Evolutionary conservation across 1,140 invertebrate species (phyloP).

Genomic region (Ceratina calcarata): DNA sequence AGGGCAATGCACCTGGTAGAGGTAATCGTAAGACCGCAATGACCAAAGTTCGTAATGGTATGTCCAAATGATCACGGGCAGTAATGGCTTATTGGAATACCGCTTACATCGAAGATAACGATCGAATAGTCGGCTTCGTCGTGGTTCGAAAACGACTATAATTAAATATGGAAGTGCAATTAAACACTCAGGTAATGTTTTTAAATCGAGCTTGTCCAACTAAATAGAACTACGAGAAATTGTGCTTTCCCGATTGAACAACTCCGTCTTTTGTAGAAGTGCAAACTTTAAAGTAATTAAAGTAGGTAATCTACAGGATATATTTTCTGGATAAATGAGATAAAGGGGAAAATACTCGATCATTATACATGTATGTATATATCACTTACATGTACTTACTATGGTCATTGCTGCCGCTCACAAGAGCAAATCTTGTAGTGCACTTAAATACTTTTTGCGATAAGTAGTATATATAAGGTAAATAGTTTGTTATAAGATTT

Average conservation of each 20-base stretch:
- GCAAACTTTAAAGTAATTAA: background rate
- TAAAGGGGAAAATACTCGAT: background rate
- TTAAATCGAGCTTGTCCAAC: constrained; percentile 38
- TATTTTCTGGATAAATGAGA: background rate
- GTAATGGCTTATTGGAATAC: constrained; percentile 25
- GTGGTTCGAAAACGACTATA: constrained; percentile 20
- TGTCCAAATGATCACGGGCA: constrained; percentile 12
- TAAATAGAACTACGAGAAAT: constrained; percentile 28
- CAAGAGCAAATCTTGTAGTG: constrained; percentile 44
- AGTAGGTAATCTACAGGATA: background rate
- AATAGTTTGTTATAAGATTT: constrained; percentile 27
- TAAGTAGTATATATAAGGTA: constrained; percentile 46
- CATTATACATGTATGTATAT: constrained; percentile 1
- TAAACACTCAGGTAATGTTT: constrained; percentile 58
- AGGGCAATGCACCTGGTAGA: constrained; percentile 53
- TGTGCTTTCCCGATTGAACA: constrained; percentile 14
- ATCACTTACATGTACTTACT: constrained; percentile 12
- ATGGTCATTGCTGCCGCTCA: constrained; percentile 58
- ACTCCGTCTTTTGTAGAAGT: constrained; percentile 42
- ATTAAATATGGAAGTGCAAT: constrained; percentile 62
- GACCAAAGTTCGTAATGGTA: constrained; percentile 60
- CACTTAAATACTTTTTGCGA: constrained; percentile 53
- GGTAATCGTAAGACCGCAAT: constrained; percentile 61
- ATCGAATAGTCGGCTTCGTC: background rate
- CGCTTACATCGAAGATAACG: constrained; percentile 11